Conservation (phyloP, 2,888 invertebrate species). For the Parnassius apollo region DNA sequence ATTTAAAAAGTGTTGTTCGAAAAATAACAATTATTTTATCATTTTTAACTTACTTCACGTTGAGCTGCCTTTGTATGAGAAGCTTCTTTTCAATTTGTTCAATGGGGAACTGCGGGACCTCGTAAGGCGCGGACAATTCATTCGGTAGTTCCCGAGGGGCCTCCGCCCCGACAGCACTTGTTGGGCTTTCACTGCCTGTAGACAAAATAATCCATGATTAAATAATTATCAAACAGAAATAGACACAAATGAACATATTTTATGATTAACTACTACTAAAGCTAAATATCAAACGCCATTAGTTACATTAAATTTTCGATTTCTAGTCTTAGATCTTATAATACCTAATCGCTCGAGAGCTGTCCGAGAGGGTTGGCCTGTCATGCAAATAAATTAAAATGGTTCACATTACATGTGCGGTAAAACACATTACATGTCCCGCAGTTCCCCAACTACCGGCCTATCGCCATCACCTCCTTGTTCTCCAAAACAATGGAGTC, state of each 20-base stretch:
- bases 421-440: too few species aligned
- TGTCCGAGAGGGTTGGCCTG: too few species aligned
- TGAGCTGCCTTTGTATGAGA: conserved; percentile 92
- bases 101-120: conserved; percentile 98
- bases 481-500: too few species aligned
- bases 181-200: conserved; percentile 88
- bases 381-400: too few species aligned
- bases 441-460: too few species aligned
- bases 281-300: neutral
- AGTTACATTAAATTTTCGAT: too few species aligned
- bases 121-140: conserved; percentile 97
- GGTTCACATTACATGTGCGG: too few species aligned
- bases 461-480: too few species aligned
- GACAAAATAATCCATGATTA: neutral
- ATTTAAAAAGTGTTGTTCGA: too few species aligned
- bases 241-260: neutral
- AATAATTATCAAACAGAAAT: neutral
- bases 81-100: conserved; percentile 97
- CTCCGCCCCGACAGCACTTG: conserved; percentile 80
- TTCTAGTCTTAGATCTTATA: too few species aligned
- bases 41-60: conserved; percentile 87
- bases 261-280: neutral
- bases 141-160: conserved; percentile 85
- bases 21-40: neutral
- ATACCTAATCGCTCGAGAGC: too few species aligned